Conservation (phyloP, 2,797 vertebrate species). For the Gallinago nigripennis region DNA sequence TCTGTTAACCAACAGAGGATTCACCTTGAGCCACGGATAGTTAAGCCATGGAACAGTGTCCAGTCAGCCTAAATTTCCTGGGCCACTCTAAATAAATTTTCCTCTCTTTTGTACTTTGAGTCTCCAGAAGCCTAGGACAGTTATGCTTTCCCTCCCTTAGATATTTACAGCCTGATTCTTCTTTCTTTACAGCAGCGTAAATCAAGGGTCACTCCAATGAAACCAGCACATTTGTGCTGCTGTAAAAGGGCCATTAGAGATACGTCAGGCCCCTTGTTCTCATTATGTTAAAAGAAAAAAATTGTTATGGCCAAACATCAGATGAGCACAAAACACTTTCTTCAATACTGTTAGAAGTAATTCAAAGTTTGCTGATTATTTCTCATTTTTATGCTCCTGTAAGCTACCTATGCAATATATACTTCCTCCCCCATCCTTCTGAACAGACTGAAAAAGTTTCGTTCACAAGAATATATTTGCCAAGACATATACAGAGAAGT, state of each 20-base stretch:
- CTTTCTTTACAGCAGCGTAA: neutral
- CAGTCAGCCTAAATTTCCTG: neutral
- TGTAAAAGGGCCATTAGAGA: neutral
- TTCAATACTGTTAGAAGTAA: neutral
- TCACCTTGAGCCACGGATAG: neutral
- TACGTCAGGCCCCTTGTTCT: neutral
- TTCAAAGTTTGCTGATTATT: neutral
- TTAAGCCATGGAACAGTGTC: neutral
- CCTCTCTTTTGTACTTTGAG: neutral
- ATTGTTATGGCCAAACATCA: neutral
- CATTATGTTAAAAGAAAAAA: neutral
- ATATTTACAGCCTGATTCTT: conserved; percentile 14
- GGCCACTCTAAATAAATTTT: conserved; percentile 37
- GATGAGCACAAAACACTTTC: neutral
- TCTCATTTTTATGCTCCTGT: neutral
- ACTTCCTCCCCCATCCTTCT: neutral
- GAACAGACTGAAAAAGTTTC: neutral
- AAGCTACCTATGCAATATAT: neutral
- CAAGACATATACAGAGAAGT: neutral
- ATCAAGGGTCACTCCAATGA: neutral
- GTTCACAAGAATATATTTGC: neutral
- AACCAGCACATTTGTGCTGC: neutral
- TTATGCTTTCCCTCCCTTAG: neutral
- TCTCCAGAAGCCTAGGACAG: neutral
- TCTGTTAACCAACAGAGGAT: neutral